Conservation (phyloP, 2,888 invertebrate genomes). For the Heterodera filipjevi region DNA sequence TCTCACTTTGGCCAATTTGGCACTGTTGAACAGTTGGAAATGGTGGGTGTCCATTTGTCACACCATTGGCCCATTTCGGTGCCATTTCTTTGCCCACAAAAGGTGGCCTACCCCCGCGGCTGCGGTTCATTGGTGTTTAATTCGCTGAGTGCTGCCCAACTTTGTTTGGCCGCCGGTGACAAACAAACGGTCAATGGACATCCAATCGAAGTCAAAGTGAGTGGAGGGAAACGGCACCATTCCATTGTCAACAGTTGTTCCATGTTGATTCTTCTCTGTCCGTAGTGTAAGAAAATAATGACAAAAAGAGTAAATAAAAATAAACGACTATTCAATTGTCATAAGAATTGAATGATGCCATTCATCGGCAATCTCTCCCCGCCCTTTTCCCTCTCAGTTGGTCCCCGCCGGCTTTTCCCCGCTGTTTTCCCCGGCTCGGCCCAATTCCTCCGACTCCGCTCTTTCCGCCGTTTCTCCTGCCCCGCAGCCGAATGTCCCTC, state of each 20-base stretch:
- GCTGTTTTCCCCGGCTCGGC: not conserved
- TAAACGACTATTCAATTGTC: too few relatives aligned
- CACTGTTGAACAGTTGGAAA: conserved; percentile 61
- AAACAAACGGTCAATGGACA: conserved; percentile 24
- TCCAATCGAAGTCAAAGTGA: conserved; percentile 24
- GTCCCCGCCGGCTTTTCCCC: not conserved
- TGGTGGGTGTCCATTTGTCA: conserved; percentile 39
- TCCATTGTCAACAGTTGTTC: too few relatives aligned
- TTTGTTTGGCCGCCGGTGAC: conserved; percentile 14
- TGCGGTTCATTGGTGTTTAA: conserved; percentile 25
- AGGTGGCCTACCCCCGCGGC: conserved; percentile 26
- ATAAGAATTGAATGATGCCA: not conserved
- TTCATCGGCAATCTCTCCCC: not conserved
- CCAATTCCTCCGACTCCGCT: conserved; percentile 13
- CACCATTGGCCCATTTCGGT: not conserved
- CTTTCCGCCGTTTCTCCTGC: conserved; percentile 5
- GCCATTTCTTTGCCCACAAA: not conserved
- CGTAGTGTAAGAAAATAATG: too few relatives aligned
- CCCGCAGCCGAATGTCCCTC: not conserved
- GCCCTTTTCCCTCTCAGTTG: not conserved
- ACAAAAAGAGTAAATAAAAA: too few relatives aligned
- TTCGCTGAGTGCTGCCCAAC: conserved; percentile 5
- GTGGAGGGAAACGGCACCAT: not conserved
- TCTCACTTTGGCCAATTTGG: conserved; percentile 62
- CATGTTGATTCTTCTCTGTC: too few relatives aligned